Percentiles rank a stretch among this genome's conserved stretches.
Evolutionary conservation across 2,888 invertebrate species (phyloP).

Genomic region (Platycheirus rosarum): DNA sequence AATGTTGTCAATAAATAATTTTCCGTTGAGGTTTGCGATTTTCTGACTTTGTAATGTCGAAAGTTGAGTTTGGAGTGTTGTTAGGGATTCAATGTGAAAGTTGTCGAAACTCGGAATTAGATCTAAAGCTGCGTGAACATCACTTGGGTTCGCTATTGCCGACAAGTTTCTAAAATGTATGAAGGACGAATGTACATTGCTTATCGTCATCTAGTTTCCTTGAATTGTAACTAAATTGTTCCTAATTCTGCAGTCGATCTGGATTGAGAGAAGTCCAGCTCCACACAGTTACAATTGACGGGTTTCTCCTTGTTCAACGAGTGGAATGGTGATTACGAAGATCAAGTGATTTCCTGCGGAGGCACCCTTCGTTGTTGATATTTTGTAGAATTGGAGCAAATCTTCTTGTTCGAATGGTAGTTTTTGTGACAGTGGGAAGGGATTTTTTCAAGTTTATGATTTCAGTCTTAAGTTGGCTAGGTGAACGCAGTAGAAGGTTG

Average conservation of each 20-base stretch:
- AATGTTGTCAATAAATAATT: neutral
- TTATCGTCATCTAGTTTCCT: too few relatives aligned
- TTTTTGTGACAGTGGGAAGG: too few relatives aligned
- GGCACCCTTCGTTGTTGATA: too few relatives aligned
- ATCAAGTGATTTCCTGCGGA: too few relatives aligned
- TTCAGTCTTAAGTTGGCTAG: conserved; percentile 6
- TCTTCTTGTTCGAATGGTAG: too few relatives aligned
- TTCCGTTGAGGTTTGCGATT: neutral
- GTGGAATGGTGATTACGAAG: conserved; percentile 12
- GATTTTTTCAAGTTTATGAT: conserved; percentile 3
- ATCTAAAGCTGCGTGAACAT: neutral
- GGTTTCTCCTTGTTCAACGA: conserved; percentile 1
- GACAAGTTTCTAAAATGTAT: neutral
- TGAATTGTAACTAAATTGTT: too few relatives aligned
- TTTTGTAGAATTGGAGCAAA: too few relatives aligned
- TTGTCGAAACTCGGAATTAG: too few relatives aligned
- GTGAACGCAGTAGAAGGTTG: conserved; percentile 3
- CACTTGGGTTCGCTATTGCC: neutral
- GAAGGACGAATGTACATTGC: conserved; percentile 16
- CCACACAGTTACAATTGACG: neutral
- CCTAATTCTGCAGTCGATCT: too few relatives aligned
- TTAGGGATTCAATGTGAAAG: neutral
- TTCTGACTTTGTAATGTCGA: neutral
- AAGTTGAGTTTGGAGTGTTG: neutral
- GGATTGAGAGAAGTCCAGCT: conserved; percentile 5